phyloP scores from a whole-genome alignment of 2,888 invertebrate genomes.

The Hyles lineata region DNA sequence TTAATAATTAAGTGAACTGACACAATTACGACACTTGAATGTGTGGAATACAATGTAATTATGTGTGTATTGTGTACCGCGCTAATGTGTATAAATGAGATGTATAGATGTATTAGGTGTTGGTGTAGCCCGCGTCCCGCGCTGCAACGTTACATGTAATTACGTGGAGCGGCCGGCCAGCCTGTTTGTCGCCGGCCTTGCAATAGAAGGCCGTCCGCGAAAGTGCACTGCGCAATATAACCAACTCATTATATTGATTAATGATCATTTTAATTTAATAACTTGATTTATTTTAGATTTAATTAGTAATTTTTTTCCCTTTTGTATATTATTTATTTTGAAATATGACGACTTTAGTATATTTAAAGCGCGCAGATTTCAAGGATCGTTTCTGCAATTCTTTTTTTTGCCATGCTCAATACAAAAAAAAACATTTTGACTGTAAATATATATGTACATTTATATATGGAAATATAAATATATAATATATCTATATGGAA shows the following conservation, averaged over 20 bases:
- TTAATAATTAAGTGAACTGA: neutral
- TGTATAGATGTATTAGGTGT: slow-evolving; percentile 7
- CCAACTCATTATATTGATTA: slow-evolving; percentile 57
- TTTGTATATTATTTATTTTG: neutral
- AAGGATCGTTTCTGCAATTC: neutral
- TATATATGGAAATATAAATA: neutral
- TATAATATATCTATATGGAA: neutral
- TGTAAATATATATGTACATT: neutral
- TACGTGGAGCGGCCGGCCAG: slow-evolving; percentile 53
- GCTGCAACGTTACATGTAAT: slow-evolving; percentile 19
- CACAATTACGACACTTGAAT: slow-evolving; percentile 24
- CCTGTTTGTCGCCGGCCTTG: slow-evolving; percentile 78
- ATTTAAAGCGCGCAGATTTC: neutral
- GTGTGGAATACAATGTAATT: slow-evolving; percentile 22
- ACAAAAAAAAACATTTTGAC: neutral
- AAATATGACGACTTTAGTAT: slow-evolving; percentile 5
- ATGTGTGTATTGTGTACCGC: slow-evolving; percentile 17
- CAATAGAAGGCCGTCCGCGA: slow-evolving; percentile 65
- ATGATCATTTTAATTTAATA: slow-evolving; percentile 57
- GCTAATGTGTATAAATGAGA: neutral
- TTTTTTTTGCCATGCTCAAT: neutral
- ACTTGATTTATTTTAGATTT: slow-evolving; percentile 43
- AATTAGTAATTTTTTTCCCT: slow-evolving; percentile 32
- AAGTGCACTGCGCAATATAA: slow-evolving; percentile 56
- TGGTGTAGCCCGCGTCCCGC: neutral